Evolutionary conservation across 37 sponge, comb jelly and placozoan genomes (phyloP), one percentile per base, ranked within the genome.

Genomic region (Cladorhizidae sp.): DNA sequence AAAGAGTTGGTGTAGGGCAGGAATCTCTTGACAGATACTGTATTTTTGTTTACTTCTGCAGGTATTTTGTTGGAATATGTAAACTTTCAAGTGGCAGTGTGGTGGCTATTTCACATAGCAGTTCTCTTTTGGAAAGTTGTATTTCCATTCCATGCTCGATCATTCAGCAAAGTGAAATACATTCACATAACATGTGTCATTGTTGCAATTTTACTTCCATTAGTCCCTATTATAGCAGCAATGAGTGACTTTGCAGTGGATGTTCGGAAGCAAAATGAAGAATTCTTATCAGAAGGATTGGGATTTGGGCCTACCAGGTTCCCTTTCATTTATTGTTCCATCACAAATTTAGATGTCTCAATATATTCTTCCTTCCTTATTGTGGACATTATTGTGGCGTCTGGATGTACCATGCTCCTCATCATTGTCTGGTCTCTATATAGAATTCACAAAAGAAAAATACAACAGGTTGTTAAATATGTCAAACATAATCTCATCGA

Each of bases 201-300:
- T 1, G 22, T 76, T 21, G 84, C 56, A 25, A 32, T 84, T 25
- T 12, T 84, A 12, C 70, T 84, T 40, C 84, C 84, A 32, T 5
- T 32, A 12, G 29, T 64, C 32, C 68, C 76, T 33, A 41, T 74
- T 20, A 23, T 83, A 42, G 32, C 45, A 3, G 50, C 67, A 23
- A 61, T 61, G 7, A 6, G 14, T 17, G 6, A 61, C 0, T 74
- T 70, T 21, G 35, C 57, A 25, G 45, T 56, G 49, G 49, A 45
- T 45, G 9, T 45, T 38, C 72, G 54, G 55, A 26, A 65, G 28
- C 65, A 29, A 35, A 45, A 45, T 9, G 49, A 45, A 3, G 3
- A 7, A 28, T 59, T 59, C 28, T 12, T 26, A 12, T 23, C 28
- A 23, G n/a, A 5, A 59, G 28, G 61, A 28, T 59, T 59, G 17